phyloP scores from a whole-genome alignment of 2,888 invertebrate species.

The Cephus pygmeus region DNA sequence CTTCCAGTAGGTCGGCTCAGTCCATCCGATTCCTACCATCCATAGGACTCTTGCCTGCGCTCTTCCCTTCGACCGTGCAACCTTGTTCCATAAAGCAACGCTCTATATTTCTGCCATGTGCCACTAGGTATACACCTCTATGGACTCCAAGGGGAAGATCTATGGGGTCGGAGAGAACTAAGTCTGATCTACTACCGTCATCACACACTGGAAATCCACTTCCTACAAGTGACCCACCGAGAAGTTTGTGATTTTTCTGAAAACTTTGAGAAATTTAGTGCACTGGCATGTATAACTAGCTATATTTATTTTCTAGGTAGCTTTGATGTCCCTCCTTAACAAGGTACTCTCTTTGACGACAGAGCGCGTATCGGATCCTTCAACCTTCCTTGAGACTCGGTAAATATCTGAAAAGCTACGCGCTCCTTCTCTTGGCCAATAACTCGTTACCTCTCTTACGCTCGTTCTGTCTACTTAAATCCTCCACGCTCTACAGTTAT shows the following conservation, averaged over 20 bases:
- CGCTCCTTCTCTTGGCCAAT: background rate
- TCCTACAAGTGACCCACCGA: background rate
- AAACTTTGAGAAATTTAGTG: background rate
- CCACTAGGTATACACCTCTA: conserved; percentile 9
- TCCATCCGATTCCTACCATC: conserved; percentile 7
- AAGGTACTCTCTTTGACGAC: background rate
- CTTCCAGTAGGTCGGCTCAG: too few relatives aligned
- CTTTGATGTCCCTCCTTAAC: background rate
- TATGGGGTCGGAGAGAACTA: conserved; percentile 15
- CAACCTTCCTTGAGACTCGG: background rate
- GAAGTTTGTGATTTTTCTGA: background rate
- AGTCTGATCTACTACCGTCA: conserved; percentile 34
- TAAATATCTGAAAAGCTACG: background rate
- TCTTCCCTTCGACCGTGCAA: background rate
- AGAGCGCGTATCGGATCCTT: background rate
- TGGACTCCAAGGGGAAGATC: conserved; percentile 25
- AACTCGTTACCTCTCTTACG: background rate
- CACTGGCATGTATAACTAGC: background rate
- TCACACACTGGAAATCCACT: background rate
- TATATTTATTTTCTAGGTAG: background rate
- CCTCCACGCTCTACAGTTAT: background rate
- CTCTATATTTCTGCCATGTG: conserved; percentile 20
- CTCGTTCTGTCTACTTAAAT: background rate
- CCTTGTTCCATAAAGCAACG: background rate
- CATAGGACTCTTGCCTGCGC: background rate